Percentiles rank a stretch among this genome's conserved stretches.
Conservation (phyloP, 2,797 vertebrate species). For the Eupleurogrammus muticus region DNA sequence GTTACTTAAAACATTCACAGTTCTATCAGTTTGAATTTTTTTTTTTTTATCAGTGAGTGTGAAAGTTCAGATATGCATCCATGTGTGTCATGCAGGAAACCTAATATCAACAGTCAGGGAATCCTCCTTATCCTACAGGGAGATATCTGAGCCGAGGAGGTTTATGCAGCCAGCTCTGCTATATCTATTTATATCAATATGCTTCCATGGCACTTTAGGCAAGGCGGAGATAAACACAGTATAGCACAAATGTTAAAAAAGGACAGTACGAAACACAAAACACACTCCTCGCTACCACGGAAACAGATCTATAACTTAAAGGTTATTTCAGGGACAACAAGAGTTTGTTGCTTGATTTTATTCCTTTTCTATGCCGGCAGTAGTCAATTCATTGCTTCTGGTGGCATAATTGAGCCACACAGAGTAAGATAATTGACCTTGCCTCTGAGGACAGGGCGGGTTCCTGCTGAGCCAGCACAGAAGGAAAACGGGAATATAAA, state of each 20-base stretch:
- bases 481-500: slow-evolving; percentile 32
- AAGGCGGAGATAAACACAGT: slow-evolving; percentile 34
- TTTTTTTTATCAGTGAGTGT: background rate
- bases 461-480: slow-evolving; percentile 75
- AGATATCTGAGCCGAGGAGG: slow-evolving; percentile 57
- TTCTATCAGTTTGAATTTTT: slow-evolving; percentile 7
- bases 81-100: slow-evolving; percentile 48
- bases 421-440: slow-evolving; percentile 73
- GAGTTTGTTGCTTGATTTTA: slow-evolving; percentile 34
- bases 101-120: slow-evolving; percentile 61
- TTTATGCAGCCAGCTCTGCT: slow-evolving; percentile 38
- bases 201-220: slow-evolving; percentile 39
- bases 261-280: slow-evolving; percentile 23
- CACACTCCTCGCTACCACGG: background rate
- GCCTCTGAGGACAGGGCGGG: slow-evolving; percentile 60
- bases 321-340: slow-evolving; percentile 39
- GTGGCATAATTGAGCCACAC: slow-evolving; percentile 70
- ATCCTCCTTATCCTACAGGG: slow-evolving; percentile 59
- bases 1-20: slow-evolving; percentile 8
- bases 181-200: slow-evolving; percentile 66
- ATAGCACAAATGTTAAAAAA: slow-evolving; percentile 29
- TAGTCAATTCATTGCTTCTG: slow-evolving; percentile 60
- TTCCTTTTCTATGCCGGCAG: slow-evolving; percentile 24
- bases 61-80: slow-evolving; percentile 25
- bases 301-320: slow-evolving; percentile 21